phyloP scores from a whole-genome alignment of 2,797 vertebrate species.

The Percopsis omiscomaycus region DNA sequence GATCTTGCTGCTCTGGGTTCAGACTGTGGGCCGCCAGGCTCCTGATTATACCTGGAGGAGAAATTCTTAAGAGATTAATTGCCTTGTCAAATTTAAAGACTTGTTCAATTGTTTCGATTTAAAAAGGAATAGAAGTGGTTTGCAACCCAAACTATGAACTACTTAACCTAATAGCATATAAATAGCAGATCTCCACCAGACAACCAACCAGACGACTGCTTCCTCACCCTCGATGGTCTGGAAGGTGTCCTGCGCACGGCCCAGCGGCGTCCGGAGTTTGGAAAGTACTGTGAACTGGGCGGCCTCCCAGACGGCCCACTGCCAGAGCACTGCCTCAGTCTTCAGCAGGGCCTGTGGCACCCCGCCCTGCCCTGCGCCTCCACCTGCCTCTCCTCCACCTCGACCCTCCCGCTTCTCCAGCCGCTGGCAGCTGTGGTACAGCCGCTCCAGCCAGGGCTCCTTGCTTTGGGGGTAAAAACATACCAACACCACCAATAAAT shows the following conservation, averaged over 20 bases:
- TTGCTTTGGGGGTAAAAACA: constrained; percentile 76
- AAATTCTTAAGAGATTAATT: too few species aligned
- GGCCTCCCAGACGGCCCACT: constrained; percentile 98
- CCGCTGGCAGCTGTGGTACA: constrained; percentile 96
- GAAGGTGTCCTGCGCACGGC: constrained; percentile 97
- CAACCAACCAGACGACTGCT: background rate
- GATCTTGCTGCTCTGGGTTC: constrained; percentile 93
- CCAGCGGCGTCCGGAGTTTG: constrained; percentile 92
- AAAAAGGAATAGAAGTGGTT: background rate
- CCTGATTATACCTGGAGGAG: constrained; percentile 89
- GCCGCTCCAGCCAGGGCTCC: constrained; percentile 95
- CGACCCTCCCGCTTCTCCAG: constrained; percentile 85
- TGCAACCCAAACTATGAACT: background rate
- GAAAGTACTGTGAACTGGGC: constrained; percentile 98
- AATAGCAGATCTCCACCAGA: too few species aligned
- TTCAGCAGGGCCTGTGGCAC: constrained; percentile 88
- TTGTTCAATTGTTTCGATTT: too few species aligned
- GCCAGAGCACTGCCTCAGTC: constrained; percentile 94
- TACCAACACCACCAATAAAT: too few species aligned
- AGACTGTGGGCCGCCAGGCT: constrained; percentile 94
- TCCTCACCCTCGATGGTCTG: constrained; percentile 96
- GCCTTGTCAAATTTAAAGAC: background rate
- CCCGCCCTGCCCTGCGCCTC: constrained; percentile 51
- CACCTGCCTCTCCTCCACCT: constrained; percentile 20
- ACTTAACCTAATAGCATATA: too few species aligned